Conservation (phyloP, 1,140 invertebrate species). For the Subanguina moxae region DNA sequence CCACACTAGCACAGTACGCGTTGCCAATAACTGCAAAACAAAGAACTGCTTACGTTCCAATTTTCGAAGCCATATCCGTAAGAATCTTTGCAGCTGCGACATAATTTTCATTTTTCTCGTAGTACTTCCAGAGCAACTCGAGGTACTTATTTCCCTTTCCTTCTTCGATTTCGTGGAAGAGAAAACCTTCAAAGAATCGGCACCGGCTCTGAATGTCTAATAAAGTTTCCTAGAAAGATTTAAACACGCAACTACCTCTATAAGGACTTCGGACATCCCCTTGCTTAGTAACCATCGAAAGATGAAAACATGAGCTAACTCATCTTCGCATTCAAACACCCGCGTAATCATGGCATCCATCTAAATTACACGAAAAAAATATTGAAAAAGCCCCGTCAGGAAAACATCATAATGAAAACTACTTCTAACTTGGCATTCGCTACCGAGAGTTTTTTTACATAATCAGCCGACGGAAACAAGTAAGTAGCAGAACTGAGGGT, state of each 20-base stretch:
- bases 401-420: too few species aligned
- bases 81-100: slow-evolving; percentile 85
- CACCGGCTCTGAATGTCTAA: slow-evolving; percentile 63
- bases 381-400: too few species aligned
- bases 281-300: slow-evolving; percentile 88
- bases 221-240: too few species aligned
- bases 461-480: slow-evolving; percentile 19
- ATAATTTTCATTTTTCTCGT: slow-evolving; percentile 85
- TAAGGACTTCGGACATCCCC: slow-evolving; percentile 59
- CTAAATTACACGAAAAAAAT: too few species aligned
- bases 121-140: slow-evolving; percentile 90
- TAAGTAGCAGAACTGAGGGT: background rate
- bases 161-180: slow-evolving; percentile 60
- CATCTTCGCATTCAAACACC: slow-evolving; percentile 68
- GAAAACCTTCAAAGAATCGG: slow-evolving; percentile 75
- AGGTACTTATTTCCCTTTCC: slow-evolving; percentile 58
- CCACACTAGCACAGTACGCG: slow-evolving; percentile 33
- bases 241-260: slow-evolving; percentile 63
- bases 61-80: slow-evolving; percentile 74
- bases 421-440: slow-evolving; percentile 66
- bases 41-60: slow-evolving; percentile 67
- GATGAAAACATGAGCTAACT: slow-evolving; percentile 79
- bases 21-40: slow-evolving; percentile 56
- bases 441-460: slow-evolving; percentile 36
- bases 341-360: slow-evolving; percentile 58